These are phyloP conservation scores for Malaclemys terrapin DNA, from an alignment of 2,113 vertebrate species.

Conservation along the genomic window DNA sequence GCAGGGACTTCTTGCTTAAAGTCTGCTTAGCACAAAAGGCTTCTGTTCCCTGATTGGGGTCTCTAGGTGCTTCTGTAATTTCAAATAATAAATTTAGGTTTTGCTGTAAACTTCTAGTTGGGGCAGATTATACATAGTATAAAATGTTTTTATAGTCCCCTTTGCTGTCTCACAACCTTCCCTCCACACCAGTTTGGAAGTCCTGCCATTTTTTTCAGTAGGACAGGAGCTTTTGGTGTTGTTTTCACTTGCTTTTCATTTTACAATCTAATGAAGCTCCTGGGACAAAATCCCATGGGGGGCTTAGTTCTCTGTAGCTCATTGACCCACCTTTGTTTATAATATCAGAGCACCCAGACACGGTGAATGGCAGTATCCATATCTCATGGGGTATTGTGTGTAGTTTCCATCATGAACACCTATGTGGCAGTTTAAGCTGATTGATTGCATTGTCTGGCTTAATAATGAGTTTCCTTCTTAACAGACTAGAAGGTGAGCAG, in stretches of 20 bases:
- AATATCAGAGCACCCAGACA: background rate
- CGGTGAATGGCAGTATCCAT: background rate
- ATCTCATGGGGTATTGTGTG: background rate
- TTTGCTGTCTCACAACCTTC: background rate
- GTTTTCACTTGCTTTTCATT: background rate
- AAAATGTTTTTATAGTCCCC: background rate
- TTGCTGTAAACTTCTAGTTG: background rate
- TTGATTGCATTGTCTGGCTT: background rate
- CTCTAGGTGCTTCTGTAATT: background rate
- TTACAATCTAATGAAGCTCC: background rate
- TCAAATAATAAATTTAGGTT: background rate
- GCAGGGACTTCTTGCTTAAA: background rate
- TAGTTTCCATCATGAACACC: background rate
- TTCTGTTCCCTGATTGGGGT: background rate
- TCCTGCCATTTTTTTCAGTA: background rate
- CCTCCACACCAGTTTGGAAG: background rate
- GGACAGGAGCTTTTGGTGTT: background rate
- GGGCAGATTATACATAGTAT: background rate
- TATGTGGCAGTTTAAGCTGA: background rate
- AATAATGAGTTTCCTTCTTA: background rate
- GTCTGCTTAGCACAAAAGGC: background rate
- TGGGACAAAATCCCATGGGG: background rate
- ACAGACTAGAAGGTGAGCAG: background rate
- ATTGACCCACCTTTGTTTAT: background rate
- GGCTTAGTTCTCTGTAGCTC: background rate